phyloP scores from a whole-genome alignment of 2,888 invertebrate species.

The Drosophila borborema region DNA sequence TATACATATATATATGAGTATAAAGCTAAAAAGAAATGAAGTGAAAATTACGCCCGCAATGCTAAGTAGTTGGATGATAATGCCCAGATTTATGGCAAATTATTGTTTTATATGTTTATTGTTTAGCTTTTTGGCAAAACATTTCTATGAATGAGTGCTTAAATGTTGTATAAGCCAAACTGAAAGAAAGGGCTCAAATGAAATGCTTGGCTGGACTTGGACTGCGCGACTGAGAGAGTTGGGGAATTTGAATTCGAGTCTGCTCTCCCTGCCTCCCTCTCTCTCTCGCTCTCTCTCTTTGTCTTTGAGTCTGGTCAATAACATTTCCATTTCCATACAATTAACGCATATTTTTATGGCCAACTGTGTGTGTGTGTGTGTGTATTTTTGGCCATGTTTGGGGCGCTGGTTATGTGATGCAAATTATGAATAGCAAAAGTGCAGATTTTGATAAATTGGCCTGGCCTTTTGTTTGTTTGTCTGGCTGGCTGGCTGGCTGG shows the following conservation, averaged over 20 bases:
- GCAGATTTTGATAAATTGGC: constrained; percentile 69
- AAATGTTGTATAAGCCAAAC: constrained; percentile 47
- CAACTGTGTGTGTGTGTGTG: constrained; percentile 3
- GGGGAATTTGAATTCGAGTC: neutral
- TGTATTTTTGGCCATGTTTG: constrained; percentile 38
- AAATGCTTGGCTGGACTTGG: constrained; percentile 54
- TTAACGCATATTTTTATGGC: constrained; percentile 62
- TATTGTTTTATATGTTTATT: constrained; percentile 41
- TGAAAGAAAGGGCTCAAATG: constrained; percentile 68
- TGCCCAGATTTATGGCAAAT: constrained; percentile 57
- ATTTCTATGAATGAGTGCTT: constrained; percentile 30
- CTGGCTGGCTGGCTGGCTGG: too few species aligned
- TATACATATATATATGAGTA: constrained; percentile 5
- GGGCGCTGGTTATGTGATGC: constrained; percentile 74
- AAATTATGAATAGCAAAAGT: constrained; percentile 70
- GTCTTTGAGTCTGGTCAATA: constrained; percentile 51
- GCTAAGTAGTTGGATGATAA: constrained; percentile 55
- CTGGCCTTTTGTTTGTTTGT: constrained; percentile 34
- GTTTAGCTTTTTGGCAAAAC: constrained; percentile 15
- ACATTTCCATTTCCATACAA: constrained; percentile 77
- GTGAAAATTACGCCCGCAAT: constrained; percentile 63
- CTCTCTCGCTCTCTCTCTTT: neutral
- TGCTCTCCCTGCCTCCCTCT: neutral
- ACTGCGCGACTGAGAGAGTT: neutral
- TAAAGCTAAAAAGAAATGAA: constrained; percentile 22